Evolutionary conservation across 92 coral and sea anemone genomes (phyloP).

Genomic region (Scolanthus callimorphus): DNA sequence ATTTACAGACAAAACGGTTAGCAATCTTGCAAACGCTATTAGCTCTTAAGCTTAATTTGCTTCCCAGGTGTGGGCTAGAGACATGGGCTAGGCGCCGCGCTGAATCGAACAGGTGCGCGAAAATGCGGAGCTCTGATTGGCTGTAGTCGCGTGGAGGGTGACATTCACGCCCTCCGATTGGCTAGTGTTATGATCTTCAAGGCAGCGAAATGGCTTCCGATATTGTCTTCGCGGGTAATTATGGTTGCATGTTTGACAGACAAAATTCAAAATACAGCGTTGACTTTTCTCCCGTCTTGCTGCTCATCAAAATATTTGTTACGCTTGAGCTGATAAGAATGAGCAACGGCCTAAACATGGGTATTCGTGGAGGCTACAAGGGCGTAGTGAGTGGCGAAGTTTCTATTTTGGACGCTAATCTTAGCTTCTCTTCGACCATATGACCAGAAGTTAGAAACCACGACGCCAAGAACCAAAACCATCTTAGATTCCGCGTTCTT

Average conservation of each 20-base stretch:
- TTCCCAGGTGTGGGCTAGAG: no score
- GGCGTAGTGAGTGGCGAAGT: conserved; percentile 12
- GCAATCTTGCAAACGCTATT: no score
- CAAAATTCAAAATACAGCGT: no score
- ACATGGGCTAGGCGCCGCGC: conserved; percentile 32
- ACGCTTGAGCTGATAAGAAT: no score
- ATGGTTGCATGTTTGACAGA: no score
- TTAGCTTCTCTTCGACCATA: conserved; percentile 12
- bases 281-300: no score
- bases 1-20: no score
- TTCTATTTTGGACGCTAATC: conserved; percentile 7
- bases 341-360: not conserved
- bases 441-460: conserved; percentile 32
- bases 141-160: conserved; percentile 16
- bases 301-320: no score
- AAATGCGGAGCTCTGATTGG: conserved; percentile 52
- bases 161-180: conserved; percentile 48
- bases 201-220: conserved; percentile 32
- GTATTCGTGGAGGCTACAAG: not conserved
- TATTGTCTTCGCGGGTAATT: no score
- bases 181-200: conserved; percentile 43
- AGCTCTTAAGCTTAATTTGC: no score
- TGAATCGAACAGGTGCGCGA: conserved; percentile 77
- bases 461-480: not conserved
- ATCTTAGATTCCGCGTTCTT: conserved; percentile 1